A percentile compares a stretch with the other conserved stretches of the same genome.
Conservation (phyloP, 2,797 vertebrate genomes). For the Cottoperca gobio region DNA sequence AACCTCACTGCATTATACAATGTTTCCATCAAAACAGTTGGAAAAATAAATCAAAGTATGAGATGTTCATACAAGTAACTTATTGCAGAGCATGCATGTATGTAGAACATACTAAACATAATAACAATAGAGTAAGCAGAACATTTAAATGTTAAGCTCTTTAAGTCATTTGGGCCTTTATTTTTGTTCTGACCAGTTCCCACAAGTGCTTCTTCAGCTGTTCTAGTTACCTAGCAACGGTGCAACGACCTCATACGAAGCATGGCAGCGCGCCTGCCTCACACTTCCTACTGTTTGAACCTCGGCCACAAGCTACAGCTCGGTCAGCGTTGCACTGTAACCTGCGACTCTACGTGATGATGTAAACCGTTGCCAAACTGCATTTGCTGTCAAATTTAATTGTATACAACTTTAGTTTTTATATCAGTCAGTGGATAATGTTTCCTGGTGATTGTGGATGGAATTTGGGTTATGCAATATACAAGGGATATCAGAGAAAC, state of each 20-base stretch:
- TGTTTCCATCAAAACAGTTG: not conserved
- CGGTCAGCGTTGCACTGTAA: not conserved
- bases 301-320: conserved; percentile 11
- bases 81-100: not conserved
- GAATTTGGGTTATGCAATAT: not conserved
- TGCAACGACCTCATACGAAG: conserved; percentile 35
- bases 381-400: not conserved
- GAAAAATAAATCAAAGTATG: not conserved
- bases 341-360: not conserved
- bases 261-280: conserved; percentile 1
- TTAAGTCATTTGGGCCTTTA: not conserved
- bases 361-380: conserved; percentile 35
- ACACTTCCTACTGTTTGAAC: conserved; percentile 11
- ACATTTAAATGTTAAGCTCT: conserved; percentile 8
- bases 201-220: conserved; percentile 35
- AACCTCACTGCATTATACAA: not conserved
- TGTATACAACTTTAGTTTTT: not conserved
- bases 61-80: not conserved
- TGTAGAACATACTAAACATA: not conserved
- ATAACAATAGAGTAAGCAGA: not conserved
- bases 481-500: not conserved
- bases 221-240: conserved; percentile 66
- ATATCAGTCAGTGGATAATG: not conserved
- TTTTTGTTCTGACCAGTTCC: conserved; percentile 27
- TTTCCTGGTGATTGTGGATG: not conserved